Percentiles rank a stretch among this genome's conserved stretches.
phyloP scores from a whole-genome alignment of 2,797 vertebrate genomes.

The Thaleichthys pacificus region DNA sequence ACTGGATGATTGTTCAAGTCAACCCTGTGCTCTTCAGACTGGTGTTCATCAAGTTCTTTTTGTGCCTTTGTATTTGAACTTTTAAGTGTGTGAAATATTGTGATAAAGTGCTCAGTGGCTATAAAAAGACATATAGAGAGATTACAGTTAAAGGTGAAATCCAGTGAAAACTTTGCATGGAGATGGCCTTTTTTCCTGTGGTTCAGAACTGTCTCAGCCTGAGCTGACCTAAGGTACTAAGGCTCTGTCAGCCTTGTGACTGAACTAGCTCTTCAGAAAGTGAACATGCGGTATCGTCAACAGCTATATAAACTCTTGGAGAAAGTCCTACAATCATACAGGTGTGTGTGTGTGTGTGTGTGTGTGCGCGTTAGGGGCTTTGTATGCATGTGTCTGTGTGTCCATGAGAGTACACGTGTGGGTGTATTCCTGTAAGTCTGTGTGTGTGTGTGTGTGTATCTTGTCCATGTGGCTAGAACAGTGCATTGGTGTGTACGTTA shows the following conservation, averaged over 20 bases:
- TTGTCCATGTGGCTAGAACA: slow-evolving; percentile 40
- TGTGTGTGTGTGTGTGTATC: slow-evolving; percentile 1
- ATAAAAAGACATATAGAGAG: background rate
- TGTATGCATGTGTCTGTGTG: background rate
- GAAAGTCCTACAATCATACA: slow-evolving; percentile 45
- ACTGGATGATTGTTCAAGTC: slow-evolving; percentile 40
- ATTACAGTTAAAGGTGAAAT: background rate
- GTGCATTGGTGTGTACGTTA: slow-evolving; percentile 47
- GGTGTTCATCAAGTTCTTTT: slow-evolving; percentile 50
- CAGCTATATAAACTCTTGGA: slow-evolving; percentile 46
- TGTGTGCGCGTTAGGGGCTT: background rate
- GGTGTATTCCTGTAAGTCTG: slow-evolving; percentile 30
- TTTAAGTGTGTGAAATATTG: background rate
- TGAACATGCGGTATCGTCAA: slow-evolving; percentile 42
- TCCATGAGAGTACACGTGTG: slow-evolving; percentile 9
- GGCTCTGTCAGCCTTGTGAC: background rate
- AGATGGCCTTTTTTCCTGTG: too few species aligned
- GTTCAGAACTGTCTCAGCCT: background rate
- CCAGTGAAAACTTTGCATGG: background rate
- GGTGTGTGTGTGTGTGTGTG: slow-evolving; percentile 37
- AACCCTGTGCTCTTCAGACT: slow-evolving; percentile 28
- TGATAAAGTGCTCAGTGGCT: too few species aligned
- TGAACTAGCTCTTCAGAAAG: slow-evolving; percentile 56
- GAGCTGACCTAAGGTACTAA: slow-evolving; percentile 5
- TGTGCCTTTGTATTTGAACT: slow-evolving; percentile 23